phyloP scores from a whole-genome alignment of 2,113 vertebrate genomes.

The Talpa occidentalis region DNA sequence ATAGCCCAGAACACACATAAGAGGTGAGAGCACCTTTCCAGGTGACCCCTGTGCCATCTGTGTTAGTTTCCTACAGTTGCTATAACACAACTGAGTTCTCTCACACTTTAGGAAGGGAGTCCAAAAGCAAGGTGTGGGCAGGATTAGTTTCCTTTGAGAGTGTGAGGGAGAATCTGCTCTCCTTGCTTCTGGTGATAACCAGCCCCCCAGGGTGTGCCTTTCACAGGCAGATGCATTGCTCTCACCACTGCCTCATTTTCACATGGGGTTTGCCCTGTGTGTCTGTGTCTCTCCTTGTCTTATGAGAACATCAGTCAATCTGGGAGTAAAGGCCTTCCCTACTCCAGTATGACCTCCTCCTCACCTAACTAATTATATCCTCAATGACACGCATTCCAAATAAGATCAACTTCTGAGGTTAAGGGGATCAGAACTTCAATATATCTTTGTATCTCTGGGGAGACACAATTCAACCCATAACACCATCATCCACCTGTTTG shows the following conservation, averaged over 20 bases:
- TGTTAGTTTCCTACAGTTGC: not conserved
- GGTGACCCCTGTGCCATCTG: not conserved
- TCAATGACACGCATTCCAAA: not conserved
- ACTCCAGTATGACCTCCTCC: not conserved
- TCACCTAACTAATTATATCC: not conserved
- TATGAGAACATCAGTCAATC: not conserved
- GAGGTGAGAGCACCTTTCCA: not conserved
- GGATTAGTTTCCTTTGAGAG: not conserved
- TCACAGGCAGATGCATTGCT: not conserved
- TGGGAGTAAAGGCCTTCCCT: not conserved
- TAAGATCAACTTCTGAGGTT: not conserved
- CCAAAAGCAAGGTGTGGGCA: not conserved
- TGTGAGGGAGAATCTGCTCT: not conserved
- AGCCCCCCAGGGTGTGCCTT: accelerated
- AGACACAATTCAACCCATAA: not conserved
- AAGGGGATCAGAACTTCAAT: not conserved
- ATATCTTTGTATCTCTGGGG: not conserved
- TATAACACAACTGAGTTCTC: not conserved
- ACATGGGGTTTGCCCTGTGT: not conserved
- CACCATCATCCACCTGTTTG: not conserved
- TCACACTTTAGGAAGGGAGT: not conserved
- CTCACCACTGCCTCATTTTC: not conserved
- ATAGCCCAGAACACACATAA: not conserved
- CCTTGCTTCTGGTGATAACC: not conserved
- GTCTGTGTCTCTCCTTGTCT: not conserved